phyloP scores from a whole-genome alignment of 2,888 invertebrate species.

The Eucera pruinosa region DNA sequence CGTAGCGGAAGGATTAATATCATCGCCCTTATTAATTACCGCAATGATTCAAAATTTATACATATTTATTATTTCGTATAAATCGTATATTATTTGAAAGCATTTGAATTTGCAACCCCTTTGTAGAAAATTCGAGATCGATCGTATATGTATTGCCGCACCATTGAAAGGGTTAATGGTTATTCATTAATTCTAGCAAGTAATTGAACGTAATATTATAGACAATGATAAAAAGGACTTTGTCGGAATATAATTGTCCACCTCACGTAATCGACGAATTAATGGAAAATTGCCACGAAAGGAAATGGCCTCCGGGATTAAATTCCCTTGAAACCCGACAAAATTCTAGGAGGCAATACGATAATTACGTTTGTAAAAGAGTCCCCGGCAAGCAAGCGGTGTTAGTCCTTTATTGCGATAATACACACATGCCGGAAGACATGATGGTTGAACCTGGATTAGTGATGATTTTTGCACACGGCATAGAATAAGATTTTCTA shows the following conservation, averaged over 20 bases:
- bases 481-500: constrained; percentile 88
- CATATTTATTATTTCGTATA: too few species aligned
- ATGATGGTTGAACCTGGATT: constrained; percentile 98
- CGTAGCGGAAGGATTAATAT: too few species aligned
- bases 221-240: constrained; percentile 96
- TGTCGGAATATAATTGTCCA: constrained; percentile 97
- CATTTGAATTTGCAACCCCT: too few species aligned
- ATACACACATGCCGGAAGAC: constrained; percentile 96
- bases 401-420: constrained; percentile 96
- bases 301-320: constrained; percentile 97
- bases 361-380: constrained; percentile 96
- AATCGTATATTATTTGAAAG: too few species aligned
- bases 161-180: too few species aligned
- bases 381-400: constrained; percentile 98
- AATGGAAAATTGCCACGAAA: constrained; percentile 98
- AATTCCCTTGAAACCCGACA: constrained; percentile 97
- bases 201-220: constrained; percentile 85
- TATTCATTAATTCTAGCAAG: too few species aligned
- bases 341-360: constrained; percentile 96
- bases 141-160: too few species aligned
- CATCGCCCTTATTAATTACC: too few species aligned
- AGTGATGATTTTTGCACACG: constrained; percentile 99
- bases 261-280: constrained; percentile 96
- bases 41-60: too few species aligned
- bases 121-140: too few species aligned